Percentiles rank a stretch among this genome's conserved stretches.
Conservation (phyloP, 2,888 invertebrate genomes). For the Diloba caeruleocephala region DNA sequence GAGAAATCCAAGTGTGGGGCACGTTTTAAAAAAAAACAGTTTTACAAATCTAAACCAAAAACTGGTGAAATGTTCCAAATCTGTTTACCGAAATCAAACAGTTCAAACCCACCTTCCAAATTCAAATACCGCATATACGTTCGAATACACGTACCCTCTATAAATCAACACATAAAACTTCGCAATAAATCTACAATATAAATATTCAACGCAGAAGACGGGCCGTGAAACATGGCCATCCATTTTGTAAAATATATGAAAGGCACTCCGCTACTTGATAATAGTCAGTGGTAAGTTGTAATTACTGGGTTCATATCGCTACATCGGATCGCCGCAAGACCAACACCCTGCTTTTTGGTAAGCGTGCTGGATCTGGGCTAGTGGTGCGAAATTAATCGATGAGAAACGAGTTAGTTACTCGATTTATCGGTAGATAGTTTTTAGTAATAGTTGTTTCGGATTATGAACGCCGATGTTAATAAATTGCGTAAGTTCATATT, state of each 20-base stretch:
- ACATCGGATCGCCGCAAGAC: conserved; percentile 73
- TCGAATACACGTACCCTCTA: conserved; percentile 57
- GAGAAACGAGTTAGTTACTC: conserved; percentile 24
- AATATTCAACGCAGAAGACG: conserved; percentile 80
- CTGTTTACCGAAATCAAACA: conserved; percentile 26
- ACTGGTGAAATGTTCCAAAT: conserved; percentile 12
- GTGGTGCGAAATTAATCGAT: conserved; percentile 51
- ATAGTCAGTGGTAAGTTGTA: conserved; percentile 84
- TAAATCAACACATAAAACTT: conserved; percentile 74
- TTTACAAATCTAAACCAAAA: conserved; percentile 12
- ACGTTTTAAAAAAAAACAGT: neutral
- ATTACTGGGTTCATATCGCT: conserved; percentile 81
- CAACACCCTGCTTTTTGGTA: conserved; percentile 78
- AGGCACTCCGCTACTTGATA: conserved; percentile 86
- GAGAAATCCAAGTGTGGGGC: no score
- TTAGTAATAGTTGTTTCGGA: neutral
- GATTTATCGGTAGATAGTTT: conserved; percentile 10
- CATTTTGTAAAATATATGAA: conserved; percentile 88
- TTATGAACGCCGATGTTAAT: no score
- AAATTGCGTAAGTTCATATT: no score
- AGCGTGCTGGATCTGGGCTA: conserved; percentile 50
- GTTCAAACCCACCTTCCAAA: conserved; percentile 33
- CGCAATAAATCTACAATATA: conserved; percentile 86
- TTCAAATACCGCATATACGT: conserved; percentile 45
- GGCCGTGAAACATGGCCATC: conserved; percentile 76